Evolutionary conservation across 2,888 invertebrate species (phyloP).

Genomic region (Oxyteleia sp.): DNA sequence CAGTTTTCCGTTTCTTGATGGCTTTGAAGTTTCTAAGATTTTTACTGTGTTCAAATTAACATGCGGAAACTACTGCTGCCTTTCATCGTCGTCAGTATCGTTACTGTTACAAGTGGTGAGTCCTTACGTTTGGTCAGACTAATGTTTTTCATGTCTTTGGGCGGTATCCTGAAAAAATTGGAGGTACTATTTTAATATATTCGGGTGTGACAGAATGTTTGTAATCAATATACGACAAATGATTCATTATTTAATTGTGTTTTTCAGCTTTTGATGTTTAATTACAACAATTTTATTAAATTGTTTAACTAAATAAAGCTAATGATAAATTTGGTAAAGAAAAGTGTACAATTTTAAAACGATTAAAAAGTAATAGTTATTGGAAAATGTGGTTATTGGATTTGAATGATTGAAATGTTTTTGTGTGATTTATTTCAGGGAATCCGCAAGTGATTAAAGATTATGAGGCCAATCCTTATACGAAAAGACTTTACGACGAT

Average conservation of each 20-base stretch:
- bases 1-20: conserved; percentile 56
- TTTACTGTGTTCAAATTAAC: conserved; percentile 43
- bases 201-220: too few species aligned
- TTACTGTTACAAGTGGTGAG: conserved; percentile 63
- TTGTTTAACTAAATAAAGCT: not conserved
- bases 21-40: conserved; percentile 36
- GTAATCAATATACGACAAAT: too few species aligned
- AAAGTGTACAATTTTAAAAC: not conserved
- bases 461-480: conserved; percentile 96
- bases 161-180: conserved; percentile 57
- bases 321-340: not conserved
- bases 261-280: conserved; percentile 1
- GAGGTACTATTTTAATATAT: conserved; percentile 2
- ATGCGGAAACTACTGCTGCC: conserved; percentile 55
- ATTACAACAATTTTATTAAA: not conserved
- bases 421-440: conserved; percentile 75
- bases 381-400: not conserved
- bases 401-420: not conserved
- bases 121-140: conserved; percentile 49
- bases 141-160: conserved; percentile 33
- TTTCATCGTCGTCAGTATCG: conserved; percentile 27
- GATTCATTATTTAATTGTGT: too few species aligned
- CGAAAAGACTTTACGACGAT: conserved; percentile 98
- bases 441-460: conserved; percentile 77
- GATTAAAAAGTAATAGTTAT: not conserved